These are phyloP conservation scores for Urosaurus nigricauda DNA, from an alignment of 2,797 vertebrate species.

Conservation along the genomic window DNA sequence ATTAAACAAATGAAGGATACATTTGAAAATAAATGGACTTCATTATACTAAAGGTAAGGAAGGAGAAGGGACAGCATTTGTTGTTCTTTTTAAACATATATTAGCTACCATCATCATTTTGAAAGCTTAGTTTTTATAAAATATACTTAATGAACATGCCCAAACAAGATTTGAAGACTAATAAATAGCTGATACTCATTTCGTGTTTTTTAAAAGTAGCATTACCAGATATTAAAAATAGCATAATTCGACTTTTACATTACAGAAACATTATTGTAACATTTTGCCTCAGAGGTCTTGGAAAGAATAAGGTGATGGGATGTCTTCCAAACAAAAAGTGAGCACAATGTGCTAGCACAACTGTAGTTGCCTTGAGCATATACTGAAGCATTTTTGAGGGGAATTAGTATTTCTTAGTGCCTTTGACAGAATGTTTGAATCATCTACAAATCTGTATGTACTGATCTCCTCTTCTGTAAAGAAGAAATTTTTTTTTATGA, in stretches of 20 bases:
- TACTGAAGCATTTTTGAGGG: background rate
- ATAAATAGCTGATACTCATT: too few relatives aligned
- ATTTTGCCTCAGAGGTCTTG: too few relatives aligned
- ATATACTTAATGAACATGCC: too few relatives aligned
- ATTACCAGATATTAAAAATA: too few relatives aligned
- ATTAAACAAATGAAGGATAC: background rate
- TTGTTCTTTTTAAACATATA: too few relatives aligned
- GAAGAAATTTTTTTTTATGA: background rate
- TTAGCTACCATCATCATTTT: too few relatives aligned
- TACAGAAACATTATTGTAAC: too few relatives aligned
- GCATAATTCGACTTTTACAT: too few relatives aligned
- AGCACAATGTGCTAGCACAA: background rate
- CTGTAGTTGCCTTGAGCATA: background rate
- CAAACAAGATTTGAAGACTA: too few relatives aligned
- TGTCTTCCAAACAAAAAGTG: background rate
- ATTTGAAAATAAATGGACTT: background rate
- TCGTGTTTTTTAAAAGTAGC: too few relatives aligned
- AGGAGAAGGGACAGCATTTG: background rate
- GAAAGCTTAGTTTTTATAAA: too few relatives aligned
- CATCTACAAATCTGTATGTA: background rate
- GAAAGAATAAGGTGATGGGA: too few relatives aligned
- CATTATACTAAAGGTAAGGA: background rate
- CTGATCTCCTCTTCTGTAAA: background rate
- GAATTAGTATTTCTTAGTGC: background rate
- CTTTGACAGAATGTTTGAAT: background rate